Evolutionary conservation across 2,888 invertebrate genomes (phyloP).

Genomic region (Sminthurinus aureus): DNA sequence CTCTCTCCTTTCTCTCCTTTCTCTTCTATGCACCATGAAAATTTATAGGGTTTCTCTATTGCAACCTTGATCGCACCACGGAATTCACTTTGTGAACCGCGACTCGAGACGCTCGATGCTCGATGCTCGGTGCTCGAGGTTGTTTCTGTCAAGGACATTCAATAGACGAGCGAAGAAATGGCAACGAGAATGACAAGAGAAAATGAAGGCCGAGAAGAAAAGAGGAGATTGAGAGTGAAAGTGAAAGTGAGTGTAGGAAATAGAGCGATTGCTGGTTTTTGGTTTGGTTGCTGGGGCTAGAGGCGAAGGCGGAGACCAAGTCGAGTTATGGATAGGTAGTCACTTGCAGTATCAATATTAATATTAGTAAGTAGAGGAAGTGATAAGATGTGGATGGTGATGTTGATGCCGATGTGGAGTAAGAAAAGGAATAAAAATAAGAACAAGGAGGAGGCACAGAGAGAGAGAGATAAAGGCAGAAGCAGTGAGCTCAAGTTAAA

Average conservation of each 20-base stretch:
- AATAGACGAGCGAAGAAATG: too few relatives aligned
- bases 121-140: too few relatives aligned
- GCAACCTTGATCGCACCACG: not conserved
- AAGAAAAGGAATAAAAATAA: not conserved
- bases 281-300: too few relatives aligned
- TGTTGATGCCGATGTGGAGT: constrained; percentile 29
- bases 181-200: not conserved
- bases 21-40: not conserved
- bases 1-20: constrained; percentile 4
- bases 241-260: not conserved
- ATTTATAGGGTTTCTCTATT: constrained; percentile 27
- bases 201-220: constrained; percentile 2
- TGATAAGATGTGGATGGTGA: constrained; percentile 37
- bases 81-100: too few relatives aligned
- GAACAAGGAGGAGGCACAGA: not conserved
- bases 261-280: not conserved
- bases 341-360: constrained; percentile 17
- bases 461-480: not conserved
- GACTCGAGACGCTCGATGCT: too few relatives aligned
- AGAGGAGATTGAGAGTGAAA: constrained; percentile 2
- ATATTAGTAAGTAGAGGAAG: constrained; percentile 34
- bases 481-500: constrained; percentile 27
- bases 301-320: constrained; percentile 2
- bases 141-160: too few relatives aligned
- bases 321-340: constrained; percentile 38